These are phyloP conservation scores for Myopa testacea DNA, from an alignment of 2,888 invertebrate genomes.

Conservation along the genomic window DNA sequence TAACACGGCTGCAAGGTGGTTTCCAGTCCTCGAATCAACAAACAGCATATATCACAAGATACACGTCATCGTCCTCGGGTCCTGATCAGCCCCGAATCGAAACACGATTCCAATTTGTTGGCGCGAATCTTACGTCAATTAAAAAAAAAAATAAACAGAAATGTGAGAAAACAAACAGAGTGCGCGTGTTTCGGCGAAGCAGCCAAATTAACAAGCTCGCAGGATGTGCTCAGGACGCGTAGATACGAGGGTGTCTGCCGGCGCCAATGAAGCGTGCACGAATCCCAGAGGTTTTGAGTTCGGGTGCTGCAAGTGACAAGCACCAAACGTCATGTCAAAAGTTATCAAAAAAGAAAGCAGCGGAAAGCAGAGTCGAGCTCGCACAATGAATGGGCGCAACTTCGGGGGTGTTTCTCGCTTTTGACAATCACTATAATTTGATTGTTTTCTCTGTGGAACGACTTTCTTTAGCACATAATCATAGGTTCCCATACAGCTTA, in stretches of 20 bases:
- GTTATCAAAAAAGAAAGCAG: slow-evolving; percentile 1
- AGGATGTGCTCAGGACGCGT: background rate
- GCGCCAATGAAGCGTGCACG: slow-evolving; percentile 26
- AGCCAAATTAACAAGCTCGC: slow-evolving; percentile 32
- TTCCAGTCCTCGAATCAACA: no score
- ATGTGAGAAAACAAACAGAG: background rate
- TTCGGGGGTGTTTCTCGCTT: background rate
- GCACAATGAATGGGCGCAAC: background rate
- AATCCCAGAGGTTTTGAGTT: slow-evolving; percentile 2
- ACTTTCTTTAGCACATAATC: slow-evolving; percentile 21
- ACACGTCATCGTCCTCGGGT: no score
- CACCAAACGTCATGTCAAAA: slow-evolving; percentile 9
- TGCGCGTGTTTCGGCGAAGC: background rate
- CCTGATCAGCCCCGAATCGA: background rate
- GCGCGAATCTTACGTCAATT: slow-evolving; percentile 39
- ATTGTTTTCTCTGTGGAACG: slow-evolving; percentile 49
- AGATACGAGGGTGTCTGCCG: slow-evolving; percentile 13
- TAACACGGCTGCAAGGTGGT: no score
- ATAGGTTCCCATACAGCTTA: slow-evolving; percentile 21
- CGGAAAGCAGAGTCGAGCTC: background rate
- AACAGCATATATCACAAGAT: no score
- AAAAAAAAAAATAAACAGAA: slow-evolving; percentile 33
- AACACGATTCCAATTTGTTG: slow-evolving; percentile 35
- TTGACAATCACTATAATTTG: slow-evolving; percentile 53
- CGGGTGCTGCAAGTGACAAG: slow-evolving; percentile 40